Evolutionary conservation across 2,113 vertebrate genomes (phyloP), one percentile per base, ranked within the genome.

Genomic region (Sturnus vulgaris): DNA sequence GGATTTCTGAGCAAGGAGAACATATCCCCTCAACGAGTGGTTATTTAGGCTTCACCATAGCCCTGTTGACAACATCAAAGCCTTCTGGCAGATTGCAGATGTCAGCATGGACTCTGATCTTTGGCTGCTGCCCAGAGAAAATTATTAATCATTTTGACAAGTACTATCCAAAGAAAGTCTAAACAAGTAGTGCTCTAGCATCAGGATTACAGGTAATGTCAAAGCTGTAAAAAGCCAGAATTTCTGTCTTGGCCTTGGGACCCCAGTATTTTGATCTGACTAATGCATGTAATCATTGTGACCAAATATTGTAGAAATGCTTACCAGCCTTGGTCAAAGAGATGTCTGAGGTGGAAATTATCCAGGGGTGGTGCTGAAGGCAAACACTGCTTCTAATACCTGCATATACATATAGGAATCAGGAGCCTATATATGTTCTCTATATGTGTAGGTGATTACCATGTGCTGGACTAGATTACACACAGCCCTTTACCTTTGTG

Each of bases 31-130:
- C 24, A 17, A 89, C 47, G 66, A 80, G n/a, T 46, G 79, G 52
- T 80, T 82, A 50, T 83, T 91, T 66, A 68, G 57, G 40, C 47
- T 77, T 89, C 47, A 64, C 79, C 77, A 39, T 44, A 55, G 12
- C 37, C 19, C 53, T 77, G 28, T 28, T 66, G 76, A 65, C 44
- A 66, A 12, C 56, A 78, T 85, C 63, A 81, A 86, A 92, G 61
- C 66, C 64, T 87, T 77, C 53, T 81, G 90, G 53, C 65, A 93
- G 86, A 85, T 59, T 75, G 79, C 79, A 75, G 49, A 79, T 5
- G 0, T 95, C 92, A 93, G 70, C 82, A 84, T n/a, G 84, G 68
- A 75, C 79, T 69, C 92, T 94, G 94, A 60, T 83, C 89, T 89
- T 84, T 92, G 88, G 46, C 75, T 93, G 83, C 53, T 75, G 46